These are phyloP conservation scores for Xyrichtys novacula DNA, from an alignment of 2,797 vertebrate genomes.

Conservation along the genomic window DNA sequence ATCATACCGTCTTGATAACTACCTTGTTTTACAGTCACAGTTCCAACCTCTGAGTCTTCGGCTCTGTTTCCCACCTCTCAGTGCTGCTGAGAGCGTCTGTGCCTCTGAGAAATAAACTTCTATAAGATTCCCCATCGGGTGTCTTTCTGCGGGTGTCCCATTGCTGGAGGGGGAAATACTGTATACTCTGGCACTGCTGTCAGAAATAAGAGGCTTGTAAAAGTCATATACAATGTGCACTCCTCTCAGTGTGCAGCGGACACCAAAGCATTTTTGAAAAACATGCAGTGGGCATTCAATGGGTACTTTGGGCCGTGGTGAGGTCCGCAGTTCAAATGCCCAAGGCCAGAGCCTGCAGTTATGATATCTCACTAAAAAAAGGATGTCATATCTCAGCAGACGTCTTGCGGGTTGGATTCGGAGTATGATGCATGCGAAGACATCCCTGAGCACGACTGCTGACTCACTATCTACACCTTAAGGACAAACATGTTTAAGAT, in stretches of 20 bases:
- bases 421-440: conserved; percentile 6
- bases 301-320: conserved; percentile 7
- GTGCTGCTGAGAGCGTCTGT: conserved; percentile 20
- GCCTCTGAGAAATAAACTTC: conserved; percentile 45
- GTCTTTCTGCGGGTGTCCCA: conserved; percentile 43
- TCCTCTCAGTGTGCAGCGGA: conserved; percentile 10
- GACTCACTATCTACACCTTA: conserved; percentile 12
- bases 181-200: conserved; percentile 30
- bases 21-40: conserved; percentile 48
- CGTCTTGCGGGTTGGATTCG: conserved; percentile 12
- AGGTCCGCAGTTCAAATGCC: conserved; percentile 22
- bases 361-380: conserved; percentile 8
- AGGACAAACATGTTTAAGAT: conserved; percentile 33
- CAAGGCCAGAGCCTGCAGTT: conserved; percentile 7
- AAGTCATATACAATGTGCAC: conserved; percentile 35
- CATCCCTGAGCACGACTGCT: not conserved
- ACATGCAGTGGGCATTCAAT: not conserved
- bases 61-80: conserved; percentile 30
- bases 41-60: conserved; percentile 37
- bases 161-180: conserved; percentile 30
- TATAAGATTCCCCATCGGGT: conserved; percentile 37
- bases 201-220: conserved; percentile 43
- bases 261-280: conserved; percentile 24
- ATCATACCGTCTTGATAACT: conserved; percentile 26
- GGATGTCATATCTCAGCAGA: conserved; percentile 11